Evolutionary conservation across 2,888 invertebrate genomes (phyloP).

Genomic region (Corbicula japonica): DNA sequence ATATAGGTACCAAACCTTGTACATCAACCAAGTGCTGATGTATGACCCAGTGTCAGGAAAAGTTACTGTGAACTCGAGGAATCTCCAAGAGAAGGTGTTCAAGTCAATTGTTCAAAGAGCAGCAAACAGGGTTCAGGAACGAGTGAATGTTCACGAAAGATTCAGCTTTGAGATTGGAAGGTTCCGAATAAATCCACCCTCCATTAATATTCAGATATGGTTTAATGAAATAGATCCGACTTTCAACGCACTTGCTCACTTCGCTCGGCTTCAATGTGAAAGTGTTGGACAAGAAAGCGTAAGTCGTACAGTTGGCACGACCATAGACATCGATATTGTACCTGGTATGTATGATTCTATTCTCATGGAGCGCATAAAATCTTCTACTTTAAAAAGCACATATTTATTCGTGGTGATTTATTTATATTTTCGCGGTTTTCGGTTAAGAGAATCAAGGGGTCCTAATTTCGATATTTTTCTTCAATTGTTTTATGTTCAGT

Average conservation of each 20-base stretch:
- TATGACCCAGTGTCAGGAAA: neutral
- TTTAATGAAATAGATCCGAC: neutral
- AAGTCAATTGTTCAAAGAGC: neutral
- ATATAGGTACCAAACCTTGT: neutral
- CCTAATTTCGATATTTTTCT: too few species aligned
- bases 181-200: neutral
- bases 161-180: neutral
- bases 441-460: too few species aligned
- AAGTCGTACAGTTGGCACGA: neutral
- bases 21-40: neutral
- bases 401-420: too few species aligned
- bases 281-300: neutral
- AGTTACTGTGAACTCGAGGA: neutral
- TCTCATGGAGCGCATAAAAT: too few species aligned
- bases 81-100: constrained; percentile 2
- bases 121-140: neutral
- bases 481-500: too few species aligned
- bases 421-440: too few species aligned
- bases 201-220: neutral
- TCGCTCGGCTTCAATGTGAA: neutral
- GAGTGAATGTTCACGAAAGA: neutral
- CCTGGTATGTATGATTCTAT: neutral
- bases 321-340: neutral
- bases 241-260: neutral
- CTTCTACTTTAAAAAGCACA: too few species aligned